Evolutionary conservation across 2,797 vertebrate genomes (phyloP).

Genomic region (Sphenopsis melanotis): DNA sequence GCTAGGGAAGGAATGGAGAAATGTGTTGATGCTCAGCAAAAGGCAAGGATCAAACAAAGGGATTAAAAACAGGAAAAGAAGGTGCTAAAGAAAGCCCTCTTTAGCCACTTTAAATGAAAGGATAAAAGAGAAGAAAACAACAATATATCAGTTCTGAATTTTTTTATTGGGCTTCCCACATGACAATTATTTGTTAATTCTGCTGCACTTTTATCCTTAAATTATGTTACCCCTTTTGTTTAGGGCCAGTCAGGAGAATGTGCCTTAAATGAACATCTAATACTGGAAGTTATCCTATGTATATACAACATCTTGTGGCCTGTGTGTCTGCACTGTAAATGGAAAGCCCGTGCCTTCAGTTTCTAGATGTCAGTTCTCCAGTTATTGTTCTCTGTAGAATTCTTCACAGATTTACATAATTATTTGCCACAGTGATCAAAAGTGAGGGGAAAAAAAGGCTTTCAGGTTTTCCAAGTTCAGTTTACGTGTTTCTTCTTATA

Average conservation of each 20-base stretch:
- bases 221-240: background rate
- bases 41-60: background rate
- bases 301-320: background rate
- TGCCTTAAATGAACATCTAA: background rate
- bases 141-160: background rate
- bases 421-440: background rate
- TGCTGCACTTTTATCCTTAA: background rate
- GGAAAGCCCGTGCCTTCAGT: background rate
- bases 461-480: background rate
- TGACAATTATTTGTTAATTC: background rate
- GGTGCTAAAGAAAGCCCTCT: background rate
- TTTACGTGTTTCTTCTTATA: background rate
- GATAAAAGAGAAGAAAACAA: background rate
- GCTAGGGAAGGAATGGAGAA: background rate
- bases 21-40: background rate
- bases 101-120: background rate
- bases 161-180: background rate
- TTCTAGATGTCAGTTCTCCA: background rate
- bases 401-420: background rate
- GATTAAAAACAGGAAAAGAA: background rate
- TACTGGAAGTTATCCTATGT: background rate
- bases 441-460: fast-evolving
- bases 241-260: background rate
- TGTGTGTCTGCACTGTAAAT: background rate
- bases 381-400: background rate